phyloP scores from a whole-genome alignment of 2,888 invertebrate genomes.

The Himalopsyche kuldschensis region DNA sequence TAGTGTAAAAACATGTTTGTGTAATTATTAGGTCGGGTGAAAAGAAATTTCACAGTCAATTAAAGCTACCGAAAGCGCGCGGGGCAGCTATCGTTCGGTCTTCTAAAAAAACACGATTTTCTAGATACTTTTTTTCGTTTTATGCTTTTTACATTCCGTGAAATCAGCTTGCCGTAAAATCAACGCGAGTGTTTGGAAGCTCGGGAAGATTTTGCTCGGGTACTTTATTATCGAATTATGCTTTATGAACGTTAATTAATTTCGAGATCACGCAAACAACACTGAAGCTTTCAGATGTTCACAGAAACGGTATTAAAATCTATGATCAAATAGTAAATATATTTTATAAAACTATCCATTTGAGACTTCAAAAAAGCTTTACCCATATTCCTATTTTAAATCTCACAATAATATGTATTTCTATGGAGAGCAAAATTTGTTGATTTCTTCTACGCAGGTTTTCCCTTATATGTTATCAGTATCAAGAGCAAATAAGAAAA shows the following conservation, averaged over 20 bases:
- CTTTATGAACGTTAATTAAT: background rate
- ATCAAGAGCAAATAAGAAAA: no score
- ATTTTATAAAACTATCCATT: no score
- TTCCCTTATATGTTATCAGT: no score
- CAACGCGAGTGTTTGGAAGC: background rate
- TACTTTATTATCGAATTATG: background rate
- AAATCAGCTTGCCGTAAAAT: background rate
- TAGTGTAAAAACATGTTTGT: background rate
- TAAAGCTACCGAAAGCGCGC: background rate
- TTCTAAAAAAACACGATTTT: background rate
- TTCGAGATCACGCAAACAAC: background rate
- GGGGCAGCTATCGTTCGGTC: background rate
- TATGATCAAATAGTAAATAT: no score
- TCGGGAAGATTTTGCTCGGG: background rate
- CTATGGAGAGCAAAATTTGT: no score
- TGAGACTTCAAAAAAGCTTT: no score
- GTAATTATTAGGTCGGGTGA: background rate
- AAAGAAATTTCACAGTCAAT: background rate
- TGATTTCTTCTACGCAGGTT: no score
- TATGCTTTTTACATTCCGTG: background rate
- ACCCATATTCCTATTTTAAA: no score
- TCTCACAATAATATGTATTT: no score
- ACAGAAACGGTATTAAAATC: no score
- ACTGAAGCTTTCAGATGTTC: background rate
- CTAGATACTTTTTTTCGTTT: background rate